phyloP scores from a whole-genome alignment of 2,113 vertebrate genomes.

The Empidonax alnorum region DNA sequence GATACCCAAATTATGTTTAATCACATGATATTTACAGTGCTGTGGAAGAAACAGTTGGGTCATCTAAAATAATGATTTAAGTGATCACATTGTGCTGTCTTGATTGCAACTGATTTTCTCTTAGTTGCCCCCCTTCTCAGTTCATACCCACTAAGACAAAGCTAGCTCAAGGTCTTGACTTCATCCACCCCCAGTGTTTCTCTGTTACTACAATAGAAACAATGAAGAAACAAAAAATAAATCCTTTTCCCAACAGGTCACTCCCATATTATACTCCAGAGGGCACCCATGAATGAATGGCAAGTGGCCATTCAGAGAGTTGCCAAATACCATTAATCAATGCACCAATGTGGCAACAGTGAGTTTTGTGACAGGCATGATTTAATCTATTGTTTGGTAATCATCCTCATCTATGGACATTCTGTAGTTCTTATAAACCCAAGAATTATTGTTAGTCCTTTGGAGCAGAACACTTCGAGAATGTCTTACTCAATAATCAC shows the following conservation, averaged over 20 bases:
- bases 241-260: slow-evolving; percentile 1
- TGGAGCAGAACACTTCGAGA: slow-evolving; percentile 40
- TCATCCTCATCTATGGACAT: slow-evolving; percentile 42
- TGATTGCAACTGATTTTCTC: neutral
- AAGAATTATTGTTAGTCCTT: slow-evolving; percentile 38
- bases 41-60: neutral
- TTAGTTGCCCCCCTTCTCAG: neutral
- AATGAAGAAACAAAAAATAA: neutral
- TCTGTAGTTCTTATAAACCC: slow-evolving; percentile 33
- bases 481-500: slow-evolving; percentile 51
- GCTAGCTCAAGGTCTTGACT: neutral
- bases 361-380: slow-evolving; percentile 47
- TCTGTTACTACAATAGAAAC: neutral
- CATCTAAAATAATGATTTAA: neutral
- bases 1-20: neutral
- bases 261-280: neutral
- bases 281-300: slow-evolving; percentile 44
- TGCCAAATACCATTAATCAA: slow-evolving; percentile 52
- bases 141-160: neutral
- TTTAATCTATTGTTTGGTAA: slow-evolving; percentile 53
- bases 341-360: neutral
- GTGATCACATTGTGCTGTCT: neutral
- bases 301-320: slow-evolving; percentile 16
- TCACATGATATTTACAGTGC: neutral
- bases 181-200: neutral